These are phyloP conservation scores for Oligia latruncula DNA, from an alignment of 2,888 invertebrate genomes.

Conservation along the genomic window DNA sequence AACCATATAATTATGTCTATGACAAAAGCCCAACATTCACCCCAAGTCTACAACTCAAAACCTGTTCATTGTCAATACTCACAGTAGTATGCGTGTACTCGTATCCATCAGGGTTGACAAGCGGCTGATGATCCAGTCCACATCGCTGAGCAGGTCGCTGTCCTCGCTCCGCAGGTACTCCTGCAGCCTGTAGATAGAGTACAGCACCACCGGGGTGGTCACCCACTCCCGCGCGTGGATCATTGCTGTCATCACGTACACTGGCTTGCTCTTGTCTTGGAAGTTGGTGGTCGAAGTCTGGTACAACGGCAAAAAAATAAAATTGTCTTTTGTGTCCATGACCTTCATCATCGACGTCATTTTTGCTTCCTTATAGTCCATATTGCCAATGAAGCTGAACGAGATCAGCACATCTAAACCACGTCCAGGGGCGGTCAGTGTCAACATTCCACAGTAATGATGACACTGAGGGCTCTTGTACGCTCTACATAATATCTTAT, in stretches of 20 bases:
- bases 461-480: neutral
- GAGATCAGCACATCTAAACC: neutral
- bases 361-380: too few relatives aligned
- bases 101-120: slow-evolving; percentile 94
- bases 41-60: too few relatives aligned
- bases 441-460: neutral
- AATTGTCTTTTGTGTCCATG: neutral
- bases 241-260: slow-evolving; percentile 89
- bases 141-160: slow-evolving; percentile 86
- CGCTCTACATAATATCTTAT: neutral
- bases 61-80: slow-evolving; percentile 57
- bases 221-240: slow-evolving; percentile 93
- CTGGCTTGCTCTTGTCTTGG: slow-evolving; percentile 80
- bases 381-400: neutral
- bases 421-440: neutral
- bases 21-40: neutral
- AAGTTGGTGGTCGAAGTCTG: slow-evolving; percentile 90
- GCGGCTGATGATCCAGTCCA: slow-evolving; percentile 92
- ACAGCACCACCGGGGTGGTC: slow-evolving; percentile 90
- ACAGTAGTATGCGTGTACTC: slow-evolving; percentile 91
- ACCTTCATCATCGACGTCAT: neutral
- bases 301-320: neutral
- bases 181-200: slow-evolving; percentile 90
- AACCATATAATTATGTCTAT: neutral
- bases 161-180: slow-evolving; percentile 82